A percentile compares a stretch with the other conserved stretches of the same genome.
phyloP scores from a whole-genome alignment of 1,140 invertebrate species.

The Caenorhabditis remanei region DNA sequence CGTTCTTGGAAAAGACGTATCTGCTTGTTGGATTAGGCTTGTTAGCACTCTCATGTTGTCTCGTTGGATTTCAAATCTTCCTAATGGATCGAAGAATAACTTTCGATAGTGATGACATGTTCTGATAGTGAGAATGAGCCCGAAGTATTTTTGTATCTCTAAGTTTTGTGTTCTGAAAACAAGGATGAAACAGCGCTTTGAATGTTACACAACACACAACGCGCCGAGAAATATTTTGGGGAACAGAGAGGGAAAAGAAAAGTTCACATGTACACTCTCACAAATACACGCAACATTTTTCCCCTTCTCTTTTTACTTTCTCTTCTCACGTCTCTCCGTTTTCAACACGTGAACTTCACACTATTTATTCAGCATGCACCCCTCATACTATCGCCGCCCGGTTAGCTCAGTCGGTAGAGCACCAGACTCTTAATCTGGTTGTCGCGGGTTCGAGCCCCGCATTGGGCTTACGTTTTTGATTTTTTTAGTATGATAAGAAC shows the following conservation, averaged over 20 bases:
- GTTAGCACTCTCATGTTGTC: slow-evolving; percentile 16
- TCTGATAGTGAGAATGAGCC: not conserved
- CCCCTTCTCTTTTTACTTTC: not conserved
- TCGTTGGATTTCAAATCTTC: slow-evolving; percentile 12
- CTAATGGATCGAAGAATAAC: slow-evolving; percentile 11
- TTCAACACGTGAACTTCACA: not conserved
- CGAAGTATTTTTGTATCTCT: too few relatives aligned
- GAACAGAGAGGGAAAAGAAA: too few relatives aligned
- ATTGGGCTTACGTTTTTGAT: slow-evolving; percentile 71
- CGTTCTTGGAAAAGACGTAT: slow-evolving; percentile 1
- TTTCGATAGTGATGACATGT: not conserved
- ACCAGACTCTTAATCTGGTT: slow-evolving; percentile 78
- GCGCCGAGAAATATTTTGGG: too few relatives aligned
- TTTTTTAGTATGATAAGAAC: not conserved
- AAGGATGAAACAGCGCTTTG: too few relatives aligned
- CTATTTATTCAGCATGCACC: not conserved
- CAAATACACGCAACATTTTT: not conserved
- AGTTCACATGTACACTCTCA: too few relatives aligned
- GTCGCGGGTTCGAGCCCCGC: slow-evolving; percentile 78
- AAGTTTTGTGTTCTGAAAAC: too few relatives aligned
- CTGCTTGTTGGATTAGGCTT: slow-evolving; percentile 11
- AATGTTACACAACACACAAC: too few relatives aligned
- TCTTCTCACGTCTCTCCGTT: too few relatives aligned
- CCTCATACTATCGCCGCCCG: slow-evolving; percentile 64
- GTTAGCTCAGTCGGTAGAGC: slow-evolving; percentile 78